Evolutionary conservation across 37 sponge, comb jelly and placozoan genomes (phyloP).

Genomic region (Petrosia ficiformis): DNA sequence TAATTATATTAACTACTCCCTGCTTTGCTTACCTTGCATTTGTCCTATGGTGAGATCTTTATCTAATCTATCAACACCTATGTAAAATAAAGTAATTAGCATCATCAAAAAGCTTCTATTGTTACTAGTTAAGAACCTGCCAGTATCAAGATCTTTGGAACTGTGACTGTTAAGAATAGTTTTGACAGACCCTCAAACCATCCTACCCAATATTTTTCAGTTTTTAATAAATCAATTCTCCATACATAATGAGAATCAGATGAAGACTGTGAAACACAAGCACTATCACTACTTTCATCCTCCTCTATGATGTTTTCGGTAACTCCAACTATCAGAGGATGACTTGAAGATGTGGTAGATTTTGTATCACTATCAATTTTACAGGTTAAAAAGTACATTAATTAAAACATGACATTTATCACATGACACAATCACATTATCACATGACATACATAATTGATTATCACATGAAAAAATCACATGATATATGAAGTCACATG

Average conservation of each 20-base stretch:
- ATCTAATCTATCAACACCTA: constrained; percentile 85
- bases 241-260: constrained; percentile 45
- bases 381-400: no score
- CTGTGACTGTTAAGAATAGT: constrained; percentile 55
- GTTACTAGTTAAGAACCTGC: constrained; percentile 38
- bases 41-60: constrained; percentile 87
- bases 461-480: no score
- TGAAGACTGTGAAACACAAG: no score
- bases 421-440: no score
- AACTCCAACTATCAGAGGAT: no score
- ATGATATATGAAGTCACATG: no score
- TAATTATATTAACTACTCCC: neutral
- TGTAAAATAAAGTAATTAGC: constrained; percentile 4
- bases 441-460: no score
- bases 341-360: no score
- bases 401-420: no score
- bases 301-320: neutral
- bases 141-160: constrained; percentile 72
- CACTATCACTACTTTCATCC: constrained; percentile 7
- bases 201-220: constrained; percentile 78
- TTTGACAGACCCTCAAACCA: constrained; percentile 85
- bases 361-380: no score
- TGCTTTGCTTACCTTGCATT: constrained; percentile 79
- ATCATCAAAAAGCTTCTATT: neutral
- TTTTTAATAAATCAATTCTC: constrained; percentile 80